phyloP scores from a whole-genome alignment of 2,797 vertebrate species.

The Notamacropus eugenii region DNA sequence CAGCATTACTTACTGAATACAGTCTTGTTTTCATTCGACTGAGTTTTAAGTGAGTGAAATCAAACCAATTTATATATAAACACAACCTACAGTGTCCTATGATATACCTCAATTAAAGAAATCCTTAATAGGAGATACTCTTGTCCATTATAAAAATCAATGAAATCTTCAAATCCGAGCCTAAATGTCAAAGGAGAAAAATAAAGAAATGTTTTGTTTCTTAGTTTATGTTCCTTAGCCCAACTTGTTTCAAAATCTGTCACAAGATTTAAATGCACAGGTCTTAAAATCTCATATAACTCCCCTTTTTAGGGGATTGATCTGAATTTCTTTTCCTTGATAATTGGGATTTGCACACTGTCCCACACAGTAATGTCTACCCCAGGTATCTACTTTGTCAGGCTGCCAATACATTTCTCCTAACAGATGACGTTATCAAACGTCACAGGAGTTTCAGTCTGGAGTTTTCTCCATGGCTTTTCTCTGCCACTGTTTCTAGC shows the following conservation, averaged over 20 bases:
- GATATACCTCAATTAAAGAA: slow-evolving; percentile 78
- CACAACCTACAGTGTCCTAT: slow-evolving; percentile 71
- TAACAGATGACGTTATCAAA: slow-evolving; percentile 59
- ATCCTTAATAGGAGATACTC: slow-evolving; percentile 68
- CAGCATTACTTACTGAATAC: neutral
- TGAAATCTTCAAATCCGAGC: slow-evolving; percentile 76
- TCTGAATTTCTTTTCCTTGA: slow-evolving; percentile 58
- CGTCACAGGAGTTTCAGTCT: slow-evolving; percentile 66
- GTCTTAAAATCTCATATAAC: slow-evolving; percentile 71
- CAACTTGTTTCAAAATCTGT: slow-evolving; percentile 70
- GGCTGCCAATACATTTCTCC: slow-evolving; percentile 68
- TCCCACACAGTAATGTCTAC: slow-evolving; percentile 62
- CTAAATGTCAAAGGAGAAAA: slow-evolving; percentile 77
- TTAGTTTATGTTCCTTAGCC: slow-evolving; percentile 47
- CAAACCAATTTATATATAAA: slow-evolving; percentile 9
- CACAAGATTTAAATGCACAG: slow-evolving; percentile 59
- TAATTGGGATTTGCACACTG: slow-evolving; percentile 67
- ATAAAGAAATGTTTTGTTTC: slow-evolving; percentile 64
- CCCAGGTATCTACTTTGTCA: slow-evolving; percentile 63
- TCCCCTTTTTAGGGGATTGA: slow-evolving; percentile 51
- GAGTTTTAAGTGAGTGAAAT: slow-evolving; percentile 23
- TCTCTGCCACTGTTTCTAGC: slow-evolving; percentile 50
- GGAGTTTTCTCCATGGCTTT: slow-evolving; percentile 47
- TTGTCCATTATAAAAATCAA: slow-evolving; percentile 76
- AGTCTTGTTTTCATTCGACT: slow-evolving; percentile 32